A percentile compares a stretch with the other conserved stretches of the same genome.
Evolutionary conservation across 2,113 vertebrate species (phyloP).

Genomic region (Chascanopsetta lugubris): DNA sequence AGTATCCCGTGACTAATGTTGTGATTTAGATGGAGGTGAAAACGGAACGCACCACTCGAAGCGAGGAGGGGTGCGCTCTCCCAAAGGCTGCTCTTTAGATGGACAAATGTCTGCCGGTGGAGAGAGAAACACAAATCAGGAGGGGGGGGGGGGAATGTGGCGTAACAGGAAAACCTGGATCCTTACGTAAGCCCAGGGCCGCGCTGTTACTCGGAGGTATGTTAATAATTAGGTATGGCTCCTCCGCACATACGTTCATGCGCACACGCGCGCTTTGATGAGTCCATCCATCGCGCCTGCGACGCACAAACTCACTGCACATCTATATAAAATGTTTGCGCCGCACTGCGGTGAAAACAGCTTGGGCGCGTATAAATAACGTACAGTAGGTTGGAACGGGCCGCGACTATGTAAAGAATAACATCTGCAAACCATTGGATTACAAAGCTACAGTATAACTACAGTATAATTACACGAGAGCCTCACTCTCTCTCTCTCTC

Average conservation of each 20-base stretch:
- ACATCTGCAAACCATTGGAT: constrained; percentile 70
- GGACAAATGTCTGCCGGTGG: neutral
- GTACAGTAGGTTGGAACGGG: constrained; percentile 42
- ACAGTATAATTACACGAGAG: constrained; percentile 72
- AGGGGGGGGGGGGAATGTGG: neutral
- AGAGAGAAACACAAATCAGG: too few relatives aligned
- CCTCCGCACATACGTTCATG: neutral
- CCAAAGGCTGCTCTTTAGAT: constrained; percentile 46
- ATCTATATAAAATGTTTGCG: constrained; percentile 36
- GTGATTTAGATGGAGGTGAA: constrained; percentile 58
- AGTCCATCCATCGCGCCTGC: constrained; percentile 6
- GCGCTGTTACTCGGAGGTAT: constrained; percentile 48
- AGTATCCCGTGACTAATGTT: constrained; percentile 72
- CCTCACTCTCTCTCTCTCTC: constrained; percentile 71
- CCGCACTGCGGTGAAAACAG: constrained; percentile 30
- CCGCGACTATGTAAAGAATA: constrained; percentile 62
- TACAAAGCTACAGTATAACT: constrained; percentile 68
- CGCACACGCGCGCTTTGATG: constrained; percentile 11
- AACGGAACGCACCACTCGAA: constrained; percentile 62
- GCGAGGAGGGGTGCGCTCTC: constrained; percentile 34
- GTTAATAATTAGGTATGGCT: constrained; percentile 44
- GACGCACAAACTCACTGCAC: constrained; percentile 17
- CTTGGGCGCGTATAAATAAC: constrained; percentile 54
- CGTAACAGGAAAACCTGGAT: neutral
- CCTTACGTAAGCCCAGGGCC: constrained; percentile 15